Evolutionary conservation across 2,113 vertebrate species (phyloP).

Genomic region (Bos javanicus): DNA sequence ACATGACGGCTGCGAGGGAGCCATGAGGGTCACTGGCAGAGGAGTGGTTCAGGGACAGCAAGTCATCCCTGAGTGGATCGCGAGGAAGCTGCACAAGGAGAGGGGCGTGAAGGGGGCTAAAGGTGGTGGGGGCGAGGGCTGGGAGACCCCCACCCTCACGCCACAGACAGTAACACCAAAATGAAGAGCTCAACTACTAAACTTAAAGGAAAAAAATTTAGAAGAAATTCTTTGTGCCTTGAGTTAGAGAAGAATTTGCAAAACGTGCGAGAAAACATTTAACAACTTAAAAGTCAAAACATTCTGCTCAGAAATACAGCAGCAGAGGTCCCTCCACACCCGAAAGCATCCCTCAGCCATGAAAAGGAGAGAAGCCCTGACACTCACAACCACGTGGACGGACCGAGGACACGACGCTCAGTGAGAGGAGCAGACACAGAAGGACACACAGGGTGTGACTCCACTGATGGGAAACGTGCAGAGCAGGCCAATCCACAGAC

Average conservation of each 20-base stretch:
- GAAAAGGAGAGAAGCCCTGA: neutral
- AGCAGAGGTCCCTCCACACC: neutral
- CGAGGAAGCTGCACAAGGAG: neutral
- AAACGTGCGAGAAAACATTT: neutral
- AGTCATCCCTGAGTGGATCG: fast-evolving
- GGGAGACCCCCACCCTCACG: neutral
- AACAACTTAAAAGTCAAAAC: neutral
- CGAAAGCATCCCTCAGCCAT: fast-evolving
- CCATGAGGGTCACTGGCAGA: neutral
- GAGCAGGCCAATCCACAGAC: neutral
- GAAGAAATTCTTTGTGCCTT: neutral
- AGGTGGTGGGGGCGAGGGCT: neutral
- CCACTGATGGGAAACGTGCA: neutral
- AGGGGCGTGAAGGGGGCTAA: neutral
- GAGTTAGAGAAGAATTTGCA: neutral
- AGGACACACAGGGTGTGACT: neutral
- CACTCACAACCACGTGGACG: fast-evolving
- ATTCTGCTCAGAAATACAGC: neutral
- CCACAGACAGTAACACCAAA: neutral
- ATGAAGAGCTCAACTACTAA: neutral
- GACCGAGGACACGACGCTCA: neutral
- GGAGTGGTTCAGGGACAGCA: neutral
- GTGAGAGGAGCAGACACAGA: neutral
- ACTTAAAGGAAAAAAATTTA: neutral
- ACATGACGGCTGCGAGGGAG: neutral